These are phyloP conservation scores for Lethenteron reissneri DNA, from an alignment of 2,113 vertebrate species.

Conservation along the genomic window DNA sequence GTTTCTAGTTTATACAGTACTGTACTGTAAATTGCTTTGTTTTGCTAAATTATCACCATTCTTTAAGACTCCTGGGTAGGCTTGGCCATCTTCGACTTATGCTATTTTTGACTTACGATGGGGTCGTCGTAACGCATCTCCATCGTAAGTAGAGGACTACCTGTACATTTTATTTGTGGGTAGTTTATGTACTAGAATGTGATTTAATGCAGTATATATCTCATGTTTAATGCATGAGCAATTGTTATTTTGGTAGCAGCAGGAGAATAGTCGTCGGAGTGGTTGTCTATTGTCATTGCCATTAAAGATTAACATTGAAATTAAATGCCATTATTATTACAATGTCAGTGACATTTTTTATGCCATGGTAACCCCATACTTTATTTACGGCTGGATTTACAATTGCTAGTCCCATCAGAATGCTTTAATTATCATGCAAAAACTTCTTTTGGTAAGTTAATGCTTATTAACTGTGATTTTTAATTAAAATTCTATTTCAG, in stretches of 20 bases:
- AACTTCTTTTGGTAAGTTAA: constrained; percentile 9
- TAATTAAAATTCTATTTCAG: constrained; percentile 20
- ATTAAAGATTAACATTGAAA: background rate
- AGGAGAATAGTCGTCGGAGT: background rate
- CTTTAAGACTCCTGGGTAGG: too few species aligned
- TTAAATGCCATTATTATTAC: constrained; percentile 1
- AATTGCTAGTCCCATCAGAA: constrained; percentile 6
- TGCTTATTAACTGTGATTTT: constrained; percentile 8
- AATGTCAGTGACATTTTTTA: background rate
- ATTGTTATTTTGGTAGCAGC: background rate
- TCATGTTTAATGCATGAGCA: background rate
- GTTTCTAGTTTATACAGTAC: too few species aligned
- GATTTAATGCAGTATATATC: background rate
- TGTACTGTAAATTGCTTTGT: too few species aligned
- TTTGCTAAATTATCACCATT: too few species aligned
- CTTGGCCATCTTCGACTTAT: too few species aligned
- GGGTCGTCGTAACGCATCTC: too few species aligned
- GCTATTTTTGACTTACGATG: too few species aligned
- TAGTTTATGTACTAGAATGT: too few species aligned
- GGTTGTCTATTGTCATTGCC: too few species aligned
- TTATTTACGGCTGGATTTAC: constrained; percentile 5
- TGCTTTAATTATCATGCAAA: constrained; percentile 11
- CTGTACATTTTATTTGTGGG: too few species aligned
- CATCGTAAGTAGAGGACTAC: too few species aligned
- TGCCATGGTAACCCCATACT: background rate